Evolutionary conservation across 2,797 vertebrate genomes (phyloP).

Genomic region (Manis pentadactyla): DNA sequence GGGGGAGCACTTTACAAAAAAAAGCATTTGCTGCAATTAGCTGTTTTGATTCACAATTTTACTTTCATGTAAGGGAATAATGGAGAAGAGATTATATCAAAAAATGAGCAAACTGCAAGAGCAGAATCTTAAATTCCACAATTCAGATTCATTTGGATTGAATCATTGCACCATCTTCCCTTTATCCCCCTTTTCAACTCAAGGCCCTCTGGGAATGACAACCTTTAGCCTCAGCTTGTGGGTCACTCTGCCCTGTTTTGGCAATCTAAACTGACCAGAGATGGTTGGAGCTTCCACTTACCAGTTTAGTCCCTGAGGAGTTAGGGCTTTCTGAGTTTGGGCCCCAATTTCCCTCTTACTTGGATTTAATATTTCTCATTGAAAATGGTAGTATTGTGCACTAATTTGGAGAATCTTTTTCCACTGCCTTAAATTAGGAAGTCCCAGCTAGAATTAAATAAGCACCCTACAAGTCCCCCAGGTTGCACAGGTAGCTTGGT

Average conservation of each 20-base stretch:
- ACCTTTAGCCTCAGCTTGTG: background rate
- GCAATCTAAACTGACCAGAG: background rate
- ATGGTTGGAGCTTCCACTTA: background rate
- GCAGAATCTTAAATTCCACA: background rate
- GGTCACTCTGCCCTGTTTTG: background rate
- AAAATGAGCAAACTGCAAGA: background rate
- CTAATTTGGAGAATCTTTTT: background rate
- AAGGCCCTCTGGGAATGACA: background rate
- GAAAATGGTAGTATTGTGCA: background rate
- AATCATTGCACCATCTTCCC: background rate
- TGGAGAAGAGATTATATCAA: background rate
- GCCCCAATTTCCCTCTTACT: background rate
- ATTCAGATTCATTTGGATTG: background rate
- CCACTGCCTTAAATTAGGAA: conserved; percentile 26
- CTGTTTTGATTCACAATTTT: conserved; percentile 16
- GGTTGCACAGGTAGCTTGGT: background rate
- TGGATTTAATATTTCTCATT: conserved; percentile 19
- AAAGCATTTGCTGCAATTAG: background rate
- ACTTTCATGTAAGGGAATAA: background rate
- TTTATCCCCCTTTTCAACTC: background rate
- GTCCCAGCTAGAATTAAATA: background rate
- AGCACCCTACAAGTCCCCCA: background rate
- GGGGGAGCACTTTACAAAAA: background rate
- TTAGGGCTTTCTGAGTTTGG: background rate
- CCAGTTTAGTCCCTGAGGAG: background rate